Base-by-base conservation (phyloP, 2,797 vertebrate species). In the Clarias fuscus region DNA sequence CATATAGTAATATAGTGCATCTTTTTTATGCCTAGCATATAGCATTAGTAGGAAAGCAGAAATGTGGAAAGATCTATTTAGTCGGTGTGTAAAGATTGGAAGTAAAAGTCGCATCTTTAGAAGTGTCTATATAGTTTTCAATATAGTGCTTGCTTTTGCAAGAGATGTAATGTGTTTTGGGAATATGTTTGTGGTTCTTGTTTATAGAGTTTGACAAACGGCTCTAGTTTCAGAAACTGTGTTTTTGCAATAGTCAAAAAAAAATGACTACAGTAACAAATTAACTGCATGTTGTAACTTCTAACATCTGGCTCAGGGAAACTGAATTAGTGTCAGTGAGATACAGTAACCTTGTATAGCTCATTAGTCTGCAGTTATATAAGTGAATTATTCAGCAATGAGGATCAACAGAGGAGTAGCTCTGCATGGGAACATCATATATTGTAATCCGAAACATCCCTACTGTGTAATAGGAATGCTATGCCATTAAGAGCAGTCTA, bases 401-500 rank as follows among this genome's bases (percentile, higher is more conserved):
- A 62, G 18, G 2, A 58, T 33, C 15, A 77, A 78, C 56, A 11
- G 59, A 56, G 53, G 14, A 0, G 13, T 30, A 24, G 33, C 59
- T 43, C 37, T 64, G 37, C 22, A 64, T 80, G 37, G 37, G 4
- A 33, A 61, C 56, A 64, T 81, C 65, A 81, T 48, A 53, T 4
- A 27, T 43, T 64, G 15, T n/a, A 80, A n/a, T 65, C 77, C 17
- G 6, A 40, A 2, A 79, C 33, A 78, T 78, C 20, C 59, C 22
- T 62, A 62, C 33, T 64, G 37, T 40, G 33, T 80, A 40, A 78
- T 14, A 37, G 30, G 61, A 78, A 37, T 61, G 59, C 33, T 62
- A 30, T 30, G 56, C 68, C 15, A 27, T 87, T 84, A 75, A 75
- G 83, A 73, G 65, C 43, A 30, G 17, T 64, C 43, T 84, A 82